Conservation (phyloP, 2,888 invertebrate species). For the Cheilosia vulpina region DNA sequence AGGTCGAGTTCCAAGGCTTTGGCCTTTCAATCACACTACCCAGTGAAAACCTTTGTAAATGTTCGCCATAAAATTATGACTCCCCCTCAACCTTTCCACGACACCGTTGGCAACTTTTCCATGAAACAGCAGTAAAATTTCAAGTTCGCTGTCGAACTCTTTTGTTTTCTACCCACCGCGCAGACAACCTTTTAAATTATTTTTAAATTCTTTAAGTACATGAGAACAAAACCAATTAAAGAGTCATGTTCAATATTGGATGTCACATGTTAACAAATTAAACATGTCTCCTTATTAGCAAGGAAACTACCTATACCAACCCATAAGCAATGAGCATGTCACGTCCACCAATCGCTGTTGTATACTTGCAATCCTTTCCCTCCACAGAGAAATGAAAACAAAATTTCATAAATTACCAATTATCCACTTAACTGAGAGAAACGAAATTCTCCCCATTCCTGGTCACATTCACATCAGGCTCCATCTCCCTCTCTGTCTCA, state of each 20-base stretch:
- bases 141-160: slow-evolving; percentile 35
- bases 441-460: slow-evolving; percentile 35
- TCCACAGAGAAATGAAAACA: slow-evolving; percentile 10
- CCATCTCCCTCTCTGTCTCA: background rate
- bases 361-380: slow-evolving; percentile 48
- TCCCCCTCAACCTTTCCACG: too few relatives aligned
- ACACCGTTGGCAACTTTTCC: too few relatives aligned
- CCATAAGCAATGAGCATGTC: slow-evolving; percentile 28
- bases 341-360: slow-evolving; percentile 45
- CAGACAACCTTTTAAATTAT: background rate
- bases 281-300: slow-evolving; percentile 57
- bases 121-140: background rate
- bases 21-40: too few relatives aligned
- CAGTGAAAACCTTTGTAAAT: too few relatives aligned
- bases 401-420: slow-evolving; percentile 69
- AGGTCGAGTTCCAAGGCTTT: too few relatives aligned
- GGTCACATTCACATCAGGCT: slow-evolving; percentile 33
- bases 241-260: slow-evolving; percentile 54
- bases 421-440: slow-evolving; percentile 63
- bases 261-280: slow-evolving; percentile 65
- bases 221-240: slow-evolving; percentile 58
- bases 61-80: too few relatives aligned
- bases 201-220: slow-evolving; percentile 3
- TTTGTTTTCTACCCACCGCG: background rate
- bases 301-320: background rate